Evolutionary conservation across 2,797 vertebrate species (phyloP), one percentile per base, ranked within the genome.

Genomic region (Mycteria americana): DNA sequence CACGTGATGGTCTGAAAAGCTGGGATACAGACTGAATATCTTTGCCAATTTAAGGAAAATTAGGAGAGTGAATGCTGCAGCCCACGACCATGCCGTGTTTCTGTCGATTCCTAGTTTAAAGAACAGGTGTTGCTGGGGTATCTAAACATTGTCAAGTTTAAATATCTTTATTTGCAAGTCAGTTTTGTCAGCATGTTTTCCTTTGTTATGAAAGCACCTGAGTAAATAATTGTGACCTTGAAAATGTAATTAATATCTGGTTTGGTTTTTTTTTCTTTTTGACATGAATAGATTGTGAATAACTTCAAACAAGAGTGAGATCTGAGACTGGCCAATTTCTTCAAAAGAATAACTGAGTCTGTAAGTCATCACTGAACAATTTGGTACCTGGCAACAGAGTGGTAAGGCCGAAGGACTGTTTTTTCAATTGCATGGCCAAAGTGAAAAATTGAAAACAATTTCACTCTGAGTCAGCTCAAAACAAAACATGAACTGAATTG

Each of bases 401-500:
- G 67, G 72, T 74, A 39, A 82, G 83, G 62, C 80, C 91, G 67
- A 89, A 91, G 77, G 68, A 54, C 69, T 91, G 50, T 25, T 88
- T 41, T 79, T 80, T 41, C 35, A 2, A 48, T 84, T 88, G 91
- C 37, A 37, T 54, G 53, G 60, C 45, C 70, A 56, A 56, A 89
- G 62, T 85, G 89, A 89, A 84, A 92, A 94, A 86, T 6, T 46
- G 72, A 72, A 81, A 88, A 72, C 21, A 75, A 89, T 89, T 93
- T 93, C 56, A 50, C 33, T 75, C 64, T 88, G 78, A 92, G 82
- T 57, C 59, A 76, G 67, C 60, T 82, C 67, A 46, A 91, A 93
- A 73, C 39, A 83, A 70, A 89, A 70, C 41, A 77, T 21, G 31
- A 74, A 41, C 24, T 75, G 73, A 73, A 37, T 2, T 83, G 50